These are phyloP conservation scores for Paramisgurnus dabryanus DNA, from an alignment of 2,113 vertebrate species.

Conservation along the genomic window DNA sequence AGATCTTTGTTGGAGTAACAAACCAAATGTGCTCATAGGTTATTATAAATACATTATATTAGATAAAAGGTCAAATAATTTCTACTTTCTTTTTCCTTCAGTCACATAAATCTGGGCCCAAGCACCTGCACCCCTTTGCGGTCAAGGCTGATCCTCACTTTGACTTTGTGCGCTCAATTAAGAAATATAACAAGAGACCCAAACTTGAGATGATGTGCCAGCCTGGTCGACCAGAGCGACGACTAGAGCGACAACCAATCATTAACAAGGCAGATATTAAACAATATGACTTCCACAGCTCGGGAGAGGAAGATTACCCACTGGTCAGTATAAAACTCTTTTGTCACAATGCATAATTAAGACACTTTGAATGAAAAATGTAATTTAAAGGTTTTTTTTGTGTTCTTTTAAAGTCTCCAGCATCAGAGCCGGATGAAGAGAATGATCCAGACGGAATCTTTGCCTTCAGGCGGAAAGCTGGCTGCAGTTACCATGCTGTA, in stretches of 20 bases:
- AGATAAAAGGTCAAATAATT: neutral
- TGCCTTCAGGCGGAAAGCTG: constrained; percentile 88
- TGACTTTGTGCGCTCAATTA: constrained; percentile 83
- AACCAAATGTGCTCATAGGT: neutral
- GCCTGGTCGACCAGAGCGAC: constrained; percentile 75
- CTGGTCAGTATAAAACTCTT: constrained; percentile 73
- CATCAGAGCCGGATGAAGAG: constrained; percentile 88
- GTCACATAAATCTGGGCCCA: constrained; percentile 58
- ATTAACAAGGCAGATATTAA: constrained; percentile 88
- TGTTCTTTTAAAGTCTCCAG: constrained; percentile 74
- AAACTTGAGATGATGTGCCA: constrained; percentile 78
- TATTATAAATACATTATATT: neutral
- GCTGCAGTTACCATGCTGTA: constrained; percentile 91
- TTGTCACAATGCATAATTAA: neutral
- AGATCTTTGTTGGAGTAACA: neutral
- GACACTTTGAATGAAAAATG: too few species aligned
- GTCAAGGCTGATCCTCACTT: constrained; percentile 80
- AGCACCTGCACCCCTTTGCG: constrained; percentile 81
- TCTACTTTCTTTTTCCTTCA: constrained; percentile 27
- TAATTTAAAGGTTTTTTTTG: neutral
- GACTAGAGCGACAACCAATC: constrained; percentile 76
- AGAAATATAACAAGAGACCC: constrained; percentile 86
- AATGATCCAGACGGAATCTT: constrained; percentile 87
- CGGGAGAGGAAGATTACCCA: constrained; percentile 88
- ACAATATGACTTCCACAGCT: constrained; percentile 96